Evolutionary conservation across 2,113 vertebrate species (phyloP).

Genomic region (Sinocyclocheilus rhinocerous): DNA sequence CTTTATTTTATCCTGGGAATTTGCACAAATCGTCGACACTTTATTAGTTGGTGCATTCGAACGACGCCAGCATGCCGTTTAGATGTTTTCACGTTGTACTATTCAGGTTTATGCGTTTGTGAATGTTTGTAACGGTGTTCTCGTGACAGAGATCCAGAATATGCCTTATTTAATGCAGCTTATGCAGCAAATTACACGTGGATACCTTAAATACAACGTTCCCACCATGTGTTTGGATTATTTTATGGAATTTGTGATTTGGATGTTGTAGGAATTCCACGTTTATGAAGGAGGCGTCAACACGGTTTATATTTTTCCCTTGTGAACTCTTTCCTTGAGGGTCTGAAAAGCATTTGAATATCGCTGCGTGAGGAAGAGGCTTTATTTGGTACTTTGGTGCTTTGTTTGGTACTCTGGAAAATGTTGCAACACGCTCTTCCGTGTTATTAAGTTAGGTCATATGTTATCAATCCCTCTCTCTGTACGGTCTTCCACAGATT

Average conservation of each 20-base stretch:
- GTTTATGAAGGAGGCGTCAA: neutral
- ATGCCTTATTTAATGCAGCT: constrained; percentile 50
- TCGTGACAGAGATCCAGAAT: constrained; percentile 30
- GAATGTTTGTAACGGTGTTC: constrained; percentile 15
- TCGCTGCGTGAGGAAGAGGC: neutral
- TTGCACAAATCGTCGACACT: neutral
- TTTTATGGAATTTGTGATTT: neutral
- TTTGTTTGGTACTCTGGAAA: too few relatives aligned
- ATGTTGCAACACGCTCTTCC: neutral
- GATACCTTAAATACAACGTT: neutral
- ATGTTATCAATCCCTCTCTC: neutral
- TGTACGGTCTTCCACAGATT: neutral
- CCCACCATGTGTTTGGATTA: neutral
- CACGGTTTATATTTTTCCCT: neutral
- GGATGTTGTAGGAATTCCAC: neutral
- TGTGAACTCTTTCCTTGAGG: neutral
- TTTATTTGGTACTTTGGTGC: too few relatives aligned
- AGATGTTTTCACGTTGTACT: neutral
- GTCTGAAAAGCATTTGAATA: neutral
- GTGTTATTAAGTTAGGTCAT: neutral
- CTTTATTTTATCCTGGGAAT: neutral
- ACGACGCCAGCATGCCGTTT: neutral
- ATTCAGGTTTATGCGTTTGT: constrained; percentile 25
- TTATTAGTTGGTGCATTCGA: neutral
- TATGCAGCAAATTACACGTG: neutral